Conservation (phyloP, 2,797 vertebrate genomes). For the Lates japonicus region DNA sequence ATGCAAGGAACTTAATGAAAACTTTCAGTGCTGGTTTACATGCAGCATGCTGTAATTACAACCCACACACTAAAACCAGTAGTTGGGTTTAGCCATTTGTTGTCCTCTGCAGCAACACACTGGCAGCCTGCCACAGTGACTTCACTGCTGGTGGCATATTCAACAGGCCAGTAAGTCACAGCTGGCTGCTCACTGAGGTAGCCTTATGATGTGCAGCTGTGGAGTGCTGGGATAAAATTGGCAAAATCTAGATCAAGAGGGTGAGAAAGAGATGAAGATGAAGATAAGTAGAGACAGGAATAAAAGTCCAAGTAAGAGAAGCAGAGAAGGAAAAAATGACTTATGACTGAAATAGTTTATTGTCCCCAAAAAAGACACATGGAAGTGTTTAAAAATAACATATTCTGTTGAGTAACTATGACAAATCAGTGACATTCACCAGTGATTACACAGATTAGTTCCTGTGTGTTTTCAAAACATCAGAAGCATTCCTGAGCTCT, state of each 20-base stretch:
- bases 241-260: neutral
- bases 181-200: conserved; percentile 1
- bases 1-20: neutral
- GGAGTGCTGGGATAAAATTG: neutral
- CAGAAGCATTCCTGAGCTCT: conserved; percentile 32
- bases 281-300: neutral
- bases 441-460: neutral
- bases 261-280: neutral
- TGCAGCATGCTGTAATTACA: conserved; percentile 5
- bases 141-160: neutral
- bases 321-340: neutral
- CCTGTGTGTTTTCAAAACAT: conserved; percentile 22
- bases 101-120: neutral
- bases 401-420: neutral
- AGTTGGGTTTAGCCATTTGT: conserved; percentile 11
- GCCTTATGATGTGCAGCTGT: conserved; percentile 1
- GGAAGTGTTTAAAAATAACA: neutral
- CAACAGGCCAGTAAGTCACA: neutral
- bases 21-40: neutral
- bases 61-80: neutral
- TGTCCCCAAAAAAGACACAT: neutral
- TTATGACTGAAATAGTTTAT: neutral
- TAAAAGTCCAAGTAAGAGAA: neutral
- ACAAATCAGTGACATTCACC: neutral
- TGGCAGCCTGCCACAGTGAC: conserved; percentile 11